These are phyloP conservation scores for Tigriopus japonicus DNA, from an alignment of 1,140 invertebrate genomes.

Conservation along the genomic window DNA sequence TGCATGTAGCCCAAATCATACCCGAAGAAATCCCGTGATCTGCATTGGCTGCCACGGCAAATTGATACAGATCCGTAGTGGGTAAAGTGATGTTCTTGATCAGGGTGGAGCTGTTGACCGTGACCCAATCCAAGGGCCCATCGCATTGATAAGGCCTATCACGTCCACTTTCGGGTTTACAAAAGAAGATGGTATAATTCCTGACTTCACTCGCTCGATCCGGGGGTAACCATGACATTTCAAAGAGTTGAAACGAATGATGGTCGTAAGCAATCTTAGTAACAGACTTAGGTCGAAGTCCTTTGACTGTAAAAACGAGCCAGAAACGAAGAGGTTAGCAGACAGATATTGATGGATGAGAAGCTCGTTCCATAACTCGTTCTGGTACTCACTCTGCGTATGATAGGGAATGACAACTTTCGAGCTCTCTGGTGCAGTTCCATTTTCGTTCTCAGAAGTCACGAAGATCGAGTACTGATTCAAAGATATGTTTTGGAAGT, in stretches of 20 bases:
- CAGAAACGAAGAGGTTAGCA: neutral
- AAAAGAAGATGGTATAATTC: constrained; percentile 52
- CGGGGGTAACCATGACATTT: constrained; percentile 45
- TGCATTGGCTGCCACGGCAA: constrained; percentile 50
- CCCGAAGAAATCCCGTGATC: constrained; percentile 38
- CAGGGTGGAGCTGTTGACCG: constrained; percentile 27
- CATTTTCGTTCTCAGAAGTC: constrained; percentile 35
- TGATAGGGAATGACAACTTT: constrained; percentile 37
- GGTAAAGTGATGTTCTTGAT: constrained; percentile 32
- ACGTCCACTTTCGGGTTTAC: constrained; percentile 30
- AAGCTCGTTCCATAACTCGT: too few species aligned
- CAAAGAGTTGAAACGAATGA: constrained; percentile 42
- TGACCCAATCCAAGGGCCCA: constrained; percentile 37
- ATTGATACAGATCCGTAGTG: constrained; percentile 34
- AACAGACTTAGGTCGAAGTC: constrained; percentile 31
- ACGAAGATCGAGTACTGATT: constrained; percentile 32
- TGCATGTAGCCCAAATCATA: constrained; percentile 54
- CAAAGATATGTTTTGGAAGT: constrained; percentile 30
- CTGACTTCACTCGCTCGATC: constrained; percentile 19
- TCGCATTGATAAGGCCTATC: constrained; percentile 38
- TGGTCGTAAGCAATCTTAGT: constrained; percentile 43
- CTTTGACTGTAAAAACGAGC: constrained; percentile 4
- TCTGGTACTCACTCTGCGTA: constrained; percentile 29
- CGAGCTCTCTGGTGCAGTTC: constrained; percentile 33
- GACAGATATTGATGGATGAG: neutral